Evolutionary conservation across 1,140 invertebrate genomes (phyloP), one percentile per base, ranked within the genome.

Genomic region (Penaeus japonicus): DNA sequence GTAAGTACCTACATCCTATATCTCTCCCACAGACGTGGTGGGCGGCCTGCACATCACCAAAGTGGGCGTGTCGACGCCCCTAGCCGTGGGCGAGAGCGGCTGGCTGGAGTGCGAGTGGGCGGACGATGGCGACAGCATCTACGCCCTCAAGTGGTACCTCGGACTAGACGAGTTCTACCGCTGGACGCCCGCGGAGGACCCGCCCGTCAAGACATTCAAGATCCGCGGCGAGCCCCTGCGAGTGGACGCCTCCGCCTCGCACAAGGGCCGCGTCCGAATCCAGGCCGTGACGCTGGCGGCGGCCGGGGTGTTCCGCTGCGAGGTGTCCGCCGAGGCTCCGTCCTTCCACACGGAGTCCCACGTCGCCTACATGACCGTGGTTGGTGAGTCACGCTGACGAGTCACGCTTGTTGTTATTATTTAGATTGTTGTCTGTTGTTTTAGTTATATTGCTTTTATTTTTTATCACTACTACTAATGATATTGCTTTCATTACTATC

Each of bases 281-380:
- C 70, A 73, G 10, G 27, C 27, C 12, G 70, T 73, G 70, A 73
- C 70, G 27, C 93, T 96, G 78, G 94, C 95, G 91, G 94, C 95
- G 1, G 95, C 94, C 27, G 96, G 96, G 4, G 91, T 94, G 24
- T 96, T 95, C 92, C 94, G 94, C 90, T 96, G 96, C 92, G 96
- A 96, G 92, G 95, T 96, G 85, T 96, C 95, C 82, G 95, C 95
- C 0, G 96, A 96, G 92, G 95, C 94, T 30, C 95, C 95, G 32
- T 94, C 94, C 83, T 96, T 96, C 92, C 59, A 89, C n/a, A 90
- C 90, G n/a, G 70, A 73, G 24, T 73, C 70, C 18, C 27, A 39
- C 12, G 90, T 90, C 20, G 62, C 70, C 20, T 39, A 89, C 22
- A 57, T 90, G 57, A 70, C 22, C 22, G 90, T 90, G n/a, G 75